These are phyloP conservation scores for Intellagama lesueurii DNA, from an alignment of 2,797 vertebrate genomes.

Conservation along the genomic window DNA sequence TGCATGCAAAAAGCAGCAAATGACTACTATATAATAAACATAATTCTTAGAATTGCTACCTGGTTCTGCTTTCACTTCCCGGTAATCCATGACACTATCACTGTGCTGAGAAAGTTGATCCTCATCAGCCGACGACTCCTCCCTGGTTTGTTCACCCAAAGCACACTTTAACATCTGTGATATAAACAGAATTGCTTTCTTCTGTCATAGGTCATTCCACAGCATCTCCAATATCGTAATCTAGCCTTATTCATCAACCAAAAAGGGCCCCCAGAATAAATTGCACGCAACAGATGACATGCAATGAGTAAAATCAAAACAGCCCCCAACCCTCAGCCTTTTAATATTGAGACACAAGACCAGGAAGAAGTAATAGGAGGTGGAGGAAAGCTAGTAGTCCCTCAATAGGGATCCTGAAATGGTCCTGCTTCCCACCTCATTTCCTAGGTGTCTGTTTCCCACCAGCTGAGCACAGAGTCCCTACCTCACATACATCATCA, in stretches of 20 bases:
- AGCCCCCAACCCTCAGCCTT: background rate
- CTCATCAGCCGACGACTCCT: slow-evolving; percentile 76
- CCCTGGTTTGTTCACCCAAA: slow-evolving; percentile 74
- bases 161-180: slow-evolving; percentile 91
- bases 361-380: too few relatives aligned
- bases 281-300: too few relatives aligned
- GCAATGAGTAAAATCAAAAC: background rate
- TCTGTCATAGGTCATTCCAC: slow-evolving; percentile 45
- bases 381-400: too few relatives aligned
- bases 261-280: background rate
- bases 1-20: background rate
- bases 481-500: too few relatives aligned
- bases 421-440: too few relatives aligned
- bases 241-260: background rate
- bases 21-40: background rate
- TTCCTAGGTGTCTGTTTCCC: too few relatives aligned
- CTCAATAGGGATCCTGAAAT: background rate
- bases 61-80: slow-evolving; percentile 65
- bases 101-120: slow-evolving; percentile 88
- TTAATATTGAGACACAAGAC: too few relatives aligned
- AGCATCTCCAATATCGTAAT: background rate
- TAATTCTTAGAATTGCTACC: slow-evolving; percentile 66
- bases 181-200: background rate
- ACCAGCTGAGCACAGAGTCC: too few relatives aligned
- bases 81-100: slow-evolving; percentile 84